These are phyloP conservation scores for Cryptoblepharus egeriae DNA, from an alignment of 2,797 vertebrate genomes.

Conservation along the genomic window DNA sequence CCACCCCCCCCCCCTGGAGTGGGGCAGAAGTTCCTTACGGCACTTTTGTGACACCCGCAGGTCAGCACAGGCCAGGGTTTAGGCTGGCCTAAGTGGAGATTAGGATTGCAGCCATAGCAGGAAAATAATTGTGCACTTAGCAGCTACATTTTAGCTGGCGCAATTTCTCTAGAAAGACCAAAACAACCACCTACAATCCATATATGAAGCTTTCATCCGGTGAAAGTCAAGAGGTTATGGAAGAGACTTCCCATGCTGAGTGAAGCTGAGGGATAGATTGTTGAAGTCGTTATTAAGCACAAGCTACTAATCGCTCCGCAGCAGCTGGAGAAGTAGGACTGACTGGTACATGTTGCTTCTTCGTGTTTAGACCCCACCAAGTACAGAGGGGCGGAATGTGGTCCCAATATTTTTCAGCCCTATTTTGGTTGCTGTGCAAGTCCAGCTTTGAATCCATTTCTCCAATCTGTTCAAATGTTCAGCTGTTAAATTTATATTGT, in stretches of 20 bases:
- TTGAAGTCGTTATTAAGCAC: neutral
- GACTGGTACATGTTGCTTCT: neutral
- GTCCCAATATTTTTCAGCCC: neutral
- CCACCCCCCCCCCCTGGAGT: no score
- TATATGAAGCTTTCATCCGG: neutral
- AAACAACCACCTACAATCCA: neutral
- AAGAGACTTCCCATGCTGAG: neutral
- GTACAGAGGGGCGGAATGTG: neutral
- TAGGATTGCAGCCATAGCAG: no score
- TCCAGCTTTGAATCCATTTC: neutral
- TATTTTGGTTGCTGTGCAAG: neutral
- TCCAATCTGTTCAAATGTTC: constrained; percentile 26
- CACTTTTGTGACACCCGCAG: no score
- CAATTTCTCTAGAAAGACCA: neutral
- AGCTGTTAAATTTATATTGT: constrained; percentile 28
- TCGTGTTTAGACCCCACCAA: neutral
- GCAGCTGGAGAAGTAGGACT: neutral
- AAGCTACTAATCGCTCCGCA: neutral
- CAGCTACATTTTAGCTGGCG: no score
- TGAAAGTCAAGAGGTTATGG: neutral
- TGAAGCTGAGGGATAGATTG: neutral
- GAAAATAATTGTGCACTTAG: neutral
- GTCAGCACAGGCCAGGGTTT: no score
- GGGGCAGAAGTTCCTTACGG: no score
- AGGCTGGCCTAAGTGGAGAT: no score